These are phyloP conservation scores for Dasypolia templi DNA, from an alignment of 2,888 invertebrate species.

Conservation along the genomic window DNA sequence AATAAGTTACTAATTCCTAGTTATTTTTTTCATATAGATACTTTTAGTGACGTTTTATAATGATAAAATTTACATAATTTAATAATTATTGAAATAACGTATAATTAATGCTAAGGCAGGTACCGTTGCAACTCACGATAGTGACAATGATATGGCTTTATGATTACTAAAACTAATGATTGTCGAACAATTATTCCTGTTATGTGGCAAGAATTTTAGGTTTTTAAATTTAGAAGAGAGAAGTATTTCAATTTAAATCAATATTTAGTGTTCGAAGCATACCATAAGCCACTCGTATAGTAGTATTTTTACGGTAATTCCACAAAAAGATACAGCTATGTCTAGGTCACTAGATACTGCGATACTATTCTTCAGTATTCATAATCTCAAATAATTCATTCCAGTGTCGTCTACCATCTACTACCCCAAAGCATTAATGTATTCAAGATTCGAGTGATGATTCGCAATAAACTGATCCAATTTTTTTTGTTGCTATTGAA, in stretches of 20 bases:
- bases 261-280: constrained; percentile 29
- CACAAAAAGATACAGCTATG: neutral
- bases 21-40: constrained; percentile 3
- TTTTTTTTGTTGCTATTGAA: neutral
- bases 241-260: neutral
- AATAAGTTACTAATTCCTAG: neutral
- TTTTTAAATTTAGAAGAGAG: constrained; percentile 1
- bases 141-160: constrained; percentile 60
- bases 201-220: constrained; percentile 15
- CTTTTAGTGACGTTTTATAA: constrained; percentile 29
- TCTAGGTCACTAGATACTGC: constrained; percentile 3
- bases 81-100: constrained; percentile 35
- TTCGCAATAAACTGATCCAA: neutral
- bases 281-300: constrained; percentile 14
- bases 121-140: constrained; percentile 58
- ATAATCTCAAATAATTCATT: neutral
- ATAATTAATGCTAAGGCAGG: constrained; percentile 62
- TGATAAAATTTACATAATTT: constrained; percentile 10
- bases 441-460: neutral
- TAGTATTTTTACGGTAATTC: neutral
- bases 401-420: too few relatives aligned
- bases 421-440: too few relatives aligned
- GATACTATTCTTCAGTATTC: too few relatives aligned
- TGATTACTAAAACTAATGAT: constrained; percentile 16
- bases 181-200: neutral